phyloP scores from a whole-genome alignment of 2,797 vertebrate species.

The Agapornis canus region DNA sequence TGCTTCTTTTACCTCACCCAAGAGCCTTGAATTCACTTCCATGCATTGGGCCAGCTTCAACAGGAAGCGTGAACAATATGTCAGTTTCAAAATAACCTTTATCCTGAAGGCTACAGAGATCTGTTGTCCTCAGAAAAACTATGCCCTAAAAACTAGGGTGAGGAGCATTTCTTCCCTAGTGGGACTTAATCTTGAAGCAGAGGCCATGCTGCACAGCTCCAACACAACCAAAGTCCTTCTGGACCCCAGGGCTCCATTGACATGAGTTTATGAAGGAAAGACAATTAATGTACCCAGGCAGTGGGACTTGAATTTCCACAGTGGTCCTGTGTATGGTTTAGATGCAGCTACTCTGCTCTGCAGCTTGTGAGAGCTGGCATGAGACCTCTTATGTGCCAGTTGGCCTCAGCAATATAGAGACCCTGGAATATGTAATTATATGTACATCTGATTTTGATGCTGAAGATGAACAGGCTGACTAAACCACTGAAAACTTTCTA shows the following conservation, averaged over 20 bases:
- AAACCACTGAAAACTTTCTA: background rate
- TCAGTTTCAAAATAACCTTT: background rate
- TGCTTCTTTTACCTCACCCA: background rate
- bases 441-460: background rate
- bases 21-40: constrained; percentile 10
- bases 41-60: background rate
- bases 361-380: background rate
- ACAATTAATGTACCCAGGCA: background rate
- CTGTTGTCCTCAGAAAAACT: background rate
- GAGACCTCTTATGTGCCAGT: background rate
- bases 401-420: background rate
- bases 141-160: background rate
- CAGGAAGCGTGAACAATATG: background rate
- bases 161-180: background rate
- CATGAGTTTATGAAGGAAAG: background rate
- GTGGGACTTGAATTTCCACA: background rate
- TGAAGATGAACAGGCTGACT: background rate
- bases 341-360: background rate
- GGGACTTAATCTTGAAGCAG: background rate
- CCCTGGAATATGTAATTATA: background rate
- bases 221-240: background rate
- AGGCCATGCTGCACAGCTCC: background rate
- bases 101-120: background rate
- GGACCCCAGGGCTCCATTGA: background rate
- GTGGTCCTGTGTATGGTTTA: background rate